phyloP scores from a whole-genome alignment of 2,113 vertebrate genomes.

The Naja naja region DNA sequence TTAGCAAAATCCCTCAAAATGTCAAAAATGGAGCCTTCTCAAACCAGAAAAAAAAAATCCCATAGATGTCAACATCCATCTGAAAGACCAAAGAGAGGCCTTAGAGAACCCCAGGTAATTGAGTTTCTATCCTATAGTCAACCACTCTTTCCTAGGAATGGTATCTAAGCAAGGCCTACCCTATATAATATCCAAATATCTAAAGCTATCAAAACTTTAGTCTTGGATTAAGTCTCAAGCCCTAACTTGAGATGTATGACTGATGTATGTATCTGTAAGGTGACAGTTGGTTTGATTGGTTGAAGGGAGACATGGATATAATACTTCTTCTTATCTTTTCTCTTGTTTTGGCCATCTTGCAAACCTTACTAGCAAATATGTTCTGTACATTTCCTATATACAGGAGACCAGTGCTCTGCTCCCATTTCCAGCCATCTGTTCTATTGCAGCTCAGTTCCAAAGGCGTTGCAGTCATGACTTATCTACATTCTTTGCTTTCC shows the following conservation, averaged over 20 bases:
- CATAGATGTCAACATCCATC: slow-evolving; percentile 48
- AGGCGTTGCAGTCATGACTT: not conserved
- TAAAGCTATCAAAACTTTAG: slow-evolving; percentile 48
- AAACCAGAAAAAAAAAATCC: slow-evolving; percentile 36
- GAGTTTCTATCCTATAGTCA: slow-evolving; percentile 50
- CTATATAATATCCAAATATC: slow-evolving; percentile 58
- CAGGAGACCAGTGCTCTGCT: not conserved
- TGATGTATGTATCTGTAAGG: slow-evolving; percentile 63
- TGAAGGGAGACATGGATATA: slow-evolving; percentile 21
- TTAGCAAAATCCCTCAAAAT: slow-evolving; percentile 22
- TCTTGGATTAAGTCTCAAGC: slow-evolving; percentile 34
- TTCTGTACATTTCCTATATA: not conserved
- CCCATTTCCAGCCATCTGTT: not conserved
- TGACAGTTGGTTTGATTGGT: slow-evolving; percentile 56
- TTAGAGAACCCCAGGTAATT: slow-evolving; percentile 54
- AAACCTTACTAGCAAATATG: not conserved
- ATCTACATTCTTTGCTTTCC: not conserved
- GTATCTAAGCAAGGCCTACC: not conserved
- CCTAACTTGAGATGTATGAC: slow-evolving; percentile 59
- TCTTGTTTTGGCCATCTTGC: not conserved
- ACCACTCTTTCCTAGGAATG: slow-evolving; percentile 49
- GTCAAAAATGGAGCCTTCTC: slow-evolving; percentile 59
- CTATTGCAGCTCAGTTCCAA: too few relatives aligned
- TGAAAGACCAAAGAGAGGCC: slow-evolving; percentile 34
- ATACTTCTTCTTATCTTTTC: slow-evolving; percentile 38